These are phyloP conservation scores for Megastigmus dorsalis DNA, from an alignment of 2,888 invertebrate genomes.

Conservation along the genomic window DNA sequence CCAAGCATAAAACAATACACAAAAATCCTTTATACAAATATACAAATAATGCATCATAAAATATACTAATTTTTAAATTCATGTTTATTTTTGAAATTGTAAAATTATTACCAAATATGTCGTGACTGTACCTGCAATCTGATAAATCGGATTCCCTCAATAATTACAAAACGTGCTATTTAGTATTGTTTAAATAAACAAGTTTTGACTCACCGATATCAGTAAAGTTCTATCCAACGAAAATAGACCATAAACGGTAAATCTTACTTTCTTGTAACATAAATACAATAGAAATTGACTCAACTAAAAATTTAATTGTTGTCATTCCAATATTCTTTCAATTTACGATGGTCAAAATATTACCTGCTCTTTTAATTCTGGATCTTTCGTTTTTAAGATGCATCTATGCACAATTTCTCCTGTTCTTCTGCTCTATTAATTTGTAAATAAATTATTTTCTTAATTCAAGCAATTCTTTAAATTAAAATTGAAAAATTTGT, in stretches of 20 bases:
- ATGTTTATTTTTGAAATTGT: too few species aligned
- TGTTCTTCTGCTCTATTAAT: not conserved
- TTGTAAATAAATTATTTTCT: not conserved
- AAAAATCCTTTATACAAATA: too few species aligned
- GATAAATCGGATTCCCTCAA: too few species aligned
- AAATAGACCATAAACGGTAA: not conserved
- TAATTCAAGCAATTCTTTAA: not conserved
- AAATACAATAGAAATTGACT: not conserved
- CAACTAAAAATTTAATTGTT: not conserved
- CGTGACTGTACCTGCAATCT: too few species aligned
- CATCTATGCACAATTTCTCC: not conserved
- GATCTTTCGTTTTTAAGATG: not conserved
- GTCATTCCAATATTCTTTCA: not conserved
- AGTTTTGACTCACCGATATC: not conserved
- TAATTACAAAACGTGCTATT: too few species aligned
- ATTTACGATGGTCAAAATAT: not conserved
- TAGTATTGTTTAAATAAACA: too few species aligned
- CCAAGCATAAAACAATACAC: too few species aligned
- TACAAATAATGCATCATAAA: too few species aligned
- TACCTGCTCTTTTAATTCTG: not conserved
- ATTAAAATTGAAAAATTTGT: too few species aligned
- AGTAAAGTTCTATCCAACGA: not conserved
- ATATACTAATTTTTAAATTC: too few species aligned
- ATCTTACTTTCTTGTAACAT: not conserved
- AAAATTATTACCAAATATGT: too few species aligned